Evolutionary conservation across 2,888 invertebrate species (phyloP), one percentile per base, ranked within the genome.

Genomic region (Caenorhabditis angaria): DNA sequence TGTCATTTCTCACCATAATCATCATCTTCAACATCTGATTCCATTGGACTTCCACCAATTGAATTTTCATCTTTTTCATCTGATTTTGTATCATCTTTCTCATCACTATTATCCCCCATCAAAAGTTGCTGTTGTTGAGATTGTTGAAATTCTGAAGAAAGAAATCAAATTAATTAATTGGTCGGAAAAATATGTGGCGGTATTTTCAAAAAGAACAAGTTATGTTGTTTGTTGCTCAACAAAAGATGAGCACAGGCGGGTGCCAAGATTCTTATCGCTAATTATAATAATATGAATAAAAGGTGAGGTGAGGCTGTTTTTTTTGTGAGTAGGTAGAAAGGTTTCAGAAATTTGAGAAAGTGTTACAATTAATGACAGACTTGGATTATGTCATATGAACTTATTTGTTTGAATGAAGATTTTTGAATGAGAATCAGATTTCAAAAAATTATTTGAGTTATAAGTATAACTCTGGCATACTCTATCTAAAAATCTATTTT

Each of bases 11-110:
- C 24, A 68, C 67, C 61, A 24, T 80, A 77, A 24, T 76, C 77
- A 25, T 74, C 70, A 22, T 80, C 80, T 24, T 78, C 80, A 0
- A 69, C 77, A 48, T 80, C 80, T 25, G 80, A 80, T 24, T 80
- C 80, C 25, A 80, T n/a, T 1, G 80, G 80, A 41, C 80, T 80
- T 24, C 76, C 80, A 29, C 76, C 77, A 50, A 70, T 76, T 0
- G 80, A 80, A 47, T 41, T 41, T 70, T 65, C 68, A 22, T 65
- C 54, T 3, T 61, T 56, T 27, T 60, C 68, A 1, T 58, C 65
- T 14, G 53, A 50, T 61, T 73, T 68, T n/a, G 20, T 50, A 18
- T 73, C 68, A 2, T 20, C 20, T 22, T 71, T 71, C 47, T 61
- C 72, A 28, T 64, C 63, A 47, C 61, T 71, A 22, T 67, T 64